Base-by-base conservation (phyloP, 2,113 vertebrate species). In the Casuarius casuarius region DNA sequence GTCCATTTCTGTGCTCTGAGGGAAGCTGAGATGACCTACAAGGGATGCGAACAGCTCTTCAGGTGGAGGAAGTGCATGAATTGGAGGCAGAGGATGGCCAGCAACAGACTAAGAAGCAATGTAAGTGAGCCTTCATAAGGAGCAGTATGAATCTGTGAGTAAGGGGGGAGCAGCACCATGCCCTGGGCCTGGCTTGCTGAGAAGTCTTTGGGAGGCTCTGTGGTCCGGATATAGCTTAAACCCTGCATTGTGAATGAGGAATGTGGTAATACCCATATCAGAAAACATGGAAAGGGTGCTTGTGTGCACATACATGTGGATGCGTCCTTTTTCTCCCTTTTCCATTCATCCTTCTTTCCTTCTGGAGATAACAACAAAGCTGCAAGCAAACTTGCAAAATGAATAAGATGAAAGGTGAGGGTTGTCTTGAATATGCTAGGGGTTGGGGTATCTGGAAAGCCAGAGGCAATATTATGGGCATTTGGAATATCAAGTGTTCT, bases 221-320 rank as follows among this genome's bases (percentile, higher is more conserved):
- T 4, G 12, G 21, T 66, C 6, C 5, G 5, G 9, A 20, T 8
- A 4, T 4, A 12, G 5, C 2, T 72, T 54, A 12, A 5, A 9
- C 11, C 4, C 33, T 38, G n/a, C 71, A 26, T 44, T 80, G 33
- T 67, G 52, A 79, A 68, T 26, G 44, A 40, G 51, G 26, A 79
- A 52, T 83, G 26, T 73, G 40, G 26, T 12, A n/a, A 61, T 6
- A 11, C 19, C 16, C 4, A 1, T 65, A 82, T 59, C 5, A 7
- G 8, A 38, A 14, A 31, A 16, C 16, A 31, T 58, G 56, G 54
- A 5, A 18, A 17, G 23, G 46, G 46, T 25, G 29, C 19, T 25
- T 42, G 10, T 3, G 5, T 48, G 16, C 2, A 29, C 11, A 51
- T 51, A 22, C 8, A 56, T 29, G 6, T 9, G 15, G 7, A 56